Percentiles rank a stretch among this genome's conserved stretches.
phyloP scores from a whole-genome alignment of 2,797 vertebrate species.

The Aulostomus chinensis region DNA sequence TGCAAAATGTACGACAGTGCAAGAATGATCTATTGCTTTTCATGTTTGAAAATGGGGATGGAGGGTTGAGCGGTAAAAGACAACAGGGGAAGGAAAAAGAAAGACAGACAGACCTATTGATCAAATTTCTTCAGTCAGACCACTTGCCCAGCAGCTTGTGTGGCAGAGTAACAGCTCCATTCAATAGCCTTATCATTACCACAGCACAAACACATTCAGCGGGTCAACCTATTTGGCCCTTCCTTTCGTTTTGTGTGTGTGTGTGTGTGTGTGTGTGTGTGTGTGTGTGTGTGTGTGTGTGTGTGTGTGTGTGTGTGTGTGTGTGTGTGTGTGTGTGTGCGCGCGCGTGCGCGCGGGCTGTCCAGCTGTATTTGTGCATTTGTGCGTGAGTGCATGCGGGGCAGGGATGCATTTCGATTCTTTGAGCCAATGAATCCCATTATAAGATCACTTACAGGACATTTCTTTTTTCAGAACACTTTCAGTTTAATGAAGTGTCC shows the following conservation, averaged over 20 bases:
- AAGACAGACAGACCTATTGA: slow-evolving; percentile 60
- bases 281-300: not conserved
- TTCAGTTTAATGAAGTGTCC: slow-evolving; percentile 71
- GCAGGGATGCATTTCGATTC: slow-evolving; percentile 55
- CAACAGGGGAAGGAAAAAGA: not conserved
- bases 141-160: slow-evolving; percentile 53
- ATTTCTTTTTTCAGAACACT: slow-evolving; percentile 67
- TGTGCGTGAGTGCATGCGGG: not conserved
- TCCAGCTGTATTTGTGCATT: too few species aligned
- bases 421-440: slow-evolving; percentile 76
- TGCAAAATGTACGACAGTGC: not conserved
- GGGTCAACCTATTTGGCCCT: slow-evolving; percentile 65
- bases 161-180: slow-evolving; percentile 75
- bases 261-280: not conserved
- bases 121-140: slow-evolving; percentile 63
- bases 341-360: not conserved
- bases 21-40: slow-evolving; percentile 11
- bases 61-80: slow-evolving; percentile 9
- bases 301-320: slow-evolving; percentile 21
- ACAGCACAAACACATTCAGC: slow-evolving; percentile 65
- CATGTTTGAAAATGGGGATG: slow-evolving; percentile 14
- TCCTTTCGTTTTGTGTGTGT: too few species aligned
- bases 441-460: slow-evolving; percentile 65
- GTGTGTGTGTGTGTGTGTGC: not conserved
- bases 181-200: slow-evolving; percentile 78